phyloP scores from a whole-genome alignment of 2,888 invertebrate species.

The Ochropleura leucogaster region DNA sequence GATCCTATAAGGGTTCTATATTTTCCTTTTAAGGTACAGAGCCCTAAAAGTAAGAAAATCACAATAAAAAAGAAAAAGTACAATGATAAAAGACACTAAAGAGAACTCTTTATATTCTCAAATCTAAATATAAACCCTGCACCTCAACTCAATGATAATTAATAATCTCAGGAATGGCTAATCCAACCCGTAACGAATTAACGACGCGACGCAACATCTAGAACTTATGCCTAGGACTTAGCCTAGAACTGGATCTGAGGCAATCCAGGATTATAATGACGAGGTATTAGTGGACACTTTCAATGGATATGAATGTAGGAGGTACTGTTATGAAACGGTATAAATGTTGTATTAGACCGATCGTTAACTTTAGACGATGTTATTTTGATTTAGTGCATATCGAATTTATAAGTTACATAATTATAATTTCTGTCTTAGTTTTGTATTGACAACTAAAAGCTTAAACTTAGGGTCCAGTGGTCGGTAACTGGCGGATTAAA shows the following conservation, averaged over 20 bases:
- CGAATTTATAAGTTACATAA: background rate
- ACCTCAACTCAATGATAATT: constrained; percentile 38
- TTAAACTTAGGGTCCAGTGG: too few relatives aligned
- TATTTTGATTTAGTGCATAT: constrained; percentile 3
- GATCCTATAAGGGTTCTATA: too few relatives aligned
- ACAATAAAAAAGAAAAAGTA: too few relatives aligned
- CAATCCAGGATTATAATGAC: constrained; percentile 78
- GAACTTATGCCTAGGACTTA: constrained; percentile 42
- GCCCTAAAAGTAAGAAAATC: background rate
- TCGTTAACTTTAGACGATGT: background rate
- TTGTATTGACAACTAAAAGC: background rate
- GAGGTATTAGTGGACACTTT: constrained; percentile 52
- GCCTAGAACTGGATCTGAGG: constrained; percentile 65
- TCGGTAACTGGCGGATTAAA: too few relatives aligned
- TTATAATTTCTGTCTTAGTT: too few relatives aligned
- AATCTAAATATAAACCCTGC: constrained; percentile 17
- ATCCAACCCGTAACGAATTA: constrained; percentile 57
- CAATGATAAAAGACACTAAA: background rate
- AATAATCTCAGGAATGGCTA: constrained; percentile 50
- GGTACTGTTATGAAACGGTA: constrained; percentile 21
- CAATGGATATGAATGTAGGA: constrained; percentile 17
- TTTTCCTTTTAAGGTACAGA: too few relatives aligned
- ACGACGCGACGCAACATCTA: constrained; percentile 54
- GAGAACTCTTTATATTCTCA: background rate
- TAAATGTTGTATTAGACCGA: background rate